Conservation (phyloP, 23 tunicate species). For the Ascidia mentula region DNA sequence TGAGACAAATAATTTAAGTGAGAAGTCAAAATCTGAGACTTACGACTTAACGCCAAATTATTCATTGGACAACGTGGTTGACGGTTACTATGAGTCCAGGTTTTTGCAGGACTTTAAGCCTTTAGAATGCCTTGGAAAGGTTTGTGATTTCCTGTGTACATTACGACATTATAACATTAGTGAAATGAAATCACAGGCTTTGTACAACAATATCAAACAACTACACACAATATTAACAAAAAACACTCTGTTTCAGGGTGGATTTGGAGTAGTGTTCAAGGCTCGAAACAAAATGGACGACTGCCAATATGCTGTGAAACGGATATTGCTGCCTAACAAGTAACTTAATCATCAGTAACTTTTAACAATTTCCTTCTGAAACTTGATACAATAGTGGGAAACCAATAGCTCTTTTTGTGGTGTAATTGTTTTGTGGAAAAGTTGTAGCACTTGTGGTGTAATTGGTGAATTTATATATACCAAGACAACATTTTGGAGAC, state of each 20-base stretch:
- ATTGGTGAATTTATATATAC: neutral
- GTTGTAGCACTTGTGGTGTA: no score
- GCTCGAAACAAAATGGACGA: slow-evolving; percentile 85
- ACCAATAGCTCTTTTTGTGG: no score
- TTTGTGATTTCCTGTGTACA: neutral
- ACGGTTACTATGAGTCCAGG: slow-evolving; percentile 64
- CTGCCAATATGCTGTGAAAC: slow-evolving; percentile 85
- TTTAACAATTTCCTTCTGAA: neutral
- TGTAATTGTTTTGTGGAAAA: no score
- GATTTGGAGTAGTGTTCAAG: slow-evolving; percentile 92
- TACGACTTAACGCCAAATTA: neutral
- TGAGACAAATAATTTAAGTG: neutral
- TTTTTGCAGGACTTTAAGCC: slow-evolving; percentile 80
- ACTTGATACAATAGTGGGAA: no score
- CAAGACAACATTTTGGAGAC: neutral
- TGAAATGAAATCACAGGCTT: no score
- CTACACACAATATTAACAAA: neutral
- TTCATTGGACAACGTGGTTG: neutral
- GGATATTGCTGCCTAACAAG: slow-evolving; percentile 81
- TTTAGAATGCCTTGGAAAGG: slow-evolving; percentile 76
- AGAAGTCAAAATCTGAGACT: neutral
- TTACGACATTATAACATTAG: no score
- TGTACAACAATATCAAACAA: neutral
- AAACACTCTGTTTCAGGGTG: slow-evolving; percentile 70
- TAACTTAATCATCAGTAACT: no score